Evolutionary conservation across 2,888 invertebrate species (phyloP), one percentile per base, ranked within the genome.

Genomic region (Acleris emargana): DNA sequence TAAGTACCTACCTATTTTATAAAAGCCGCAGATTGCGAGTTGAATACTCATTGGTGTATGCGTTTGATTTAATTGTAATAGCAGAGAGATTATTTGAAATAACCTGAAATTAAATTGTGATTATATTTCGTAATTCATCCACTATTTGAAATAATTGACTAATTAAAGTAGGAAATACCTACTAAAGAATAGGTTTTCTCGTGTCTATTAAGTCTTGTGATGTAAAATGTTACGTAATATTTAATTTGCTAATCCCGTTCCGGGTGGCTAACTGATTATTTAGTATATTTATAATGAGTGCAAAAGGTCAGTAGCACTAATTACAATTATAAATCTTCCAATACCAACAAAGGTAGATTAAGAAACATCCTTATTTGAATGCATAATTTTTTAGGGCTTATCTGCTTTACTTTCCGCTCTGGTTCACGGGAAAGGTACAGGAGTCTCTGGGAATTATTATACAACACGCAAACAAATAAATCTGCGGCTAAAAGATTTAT

Each of bases 401-500:
- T 55, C 54, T 50, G 59, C 22, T 42, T 54, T 55, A 50, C 54
- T 20, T 50, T 54, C 32, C 32, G 45, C 59, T 32, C 50, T 59
- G 47, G 28, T 64, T 60, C 52, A 16, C 20, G 49, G 11, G 45
- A 22, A 61, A 52, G 32, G 51, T 61, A 61, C 51, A 57, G 38
- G 60, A 66, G 51, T 60, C 49, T 32, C 61, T 43, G 66, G 55
- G 38, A 66, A 66, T 61, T 66, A 66, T 61, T 61, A 61, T 57
- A 66, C 55, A 66, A 57, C 66, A 66, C 60, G 66, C 57, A 66
- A 66, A 66, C 66, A 66, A 66, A 66, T 66, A 61, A 66, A 66
- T 66, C 66, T 66, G 60, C 20, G 66, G 61, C 60, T 60, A 66
- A 66, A 66, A 66, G 66, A 66, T 66, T 66, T 66, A 66, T 66